Conservation (phyloP, 2,888 invertebrate genomes). For the Hybos culiciformis region DNA sequence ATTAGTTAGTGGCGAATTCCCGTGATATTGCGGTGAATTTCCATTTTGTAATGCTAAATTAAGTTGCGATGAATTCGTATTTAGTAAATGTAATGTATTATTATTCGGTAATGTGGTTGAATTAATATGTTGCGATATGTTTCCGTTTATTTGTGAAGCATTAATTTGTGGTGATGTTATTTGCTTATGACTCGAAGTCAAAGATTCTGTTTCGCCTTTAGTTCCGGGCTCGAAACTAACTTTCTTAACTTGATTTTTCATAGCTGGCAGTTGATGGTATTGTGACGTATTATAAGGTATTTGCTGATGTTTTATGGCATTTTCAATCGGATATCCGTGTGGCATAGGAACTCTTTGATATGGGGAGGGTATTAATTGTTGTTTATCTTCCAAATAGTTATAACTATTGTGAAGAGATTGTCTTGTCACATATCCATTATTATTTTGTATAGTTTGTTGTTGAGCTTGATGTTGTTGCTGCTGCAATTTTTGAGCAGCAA, state of each 20-base stretch:
- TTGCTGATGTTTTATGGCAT: too few relatives aligned
- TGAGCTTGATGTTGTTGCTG: conserved; percentile 14
- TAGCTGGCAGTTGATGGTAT: conserved; percentile 51
- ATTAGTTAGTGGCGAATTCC: conserved; percentile 19
- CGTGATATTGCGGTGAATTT: conserved; percentile 18
- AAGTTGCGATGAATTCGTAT: too few relatives aligned
- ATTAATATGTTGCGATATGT: too few relatives aligned
- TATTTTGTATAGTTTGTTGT: not conserved
- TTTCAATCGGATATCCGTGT: conserved; percentile 32
- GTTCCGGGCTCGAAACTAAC: conserved; percentile 62
- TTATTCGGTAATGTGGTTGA: too few relatives aligned
- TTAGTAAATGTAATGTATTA: too few relatives aligned
- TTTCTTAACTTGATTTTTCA: conserved; percentile 44
- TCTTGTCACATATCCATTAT: not conserved
- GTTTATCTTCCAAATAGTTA: conserved; percentile 9
- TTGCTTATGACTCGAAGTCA: conserved; percentile 9
- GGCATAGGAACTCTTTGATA: conserved; percentile 50
- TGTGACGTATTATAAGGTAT: conserved; percentile 37
- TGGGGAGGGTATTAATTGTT: conserved; percentile 29
- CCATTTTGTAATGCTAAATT: conserved; percentile 3
- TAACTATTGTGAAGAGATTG: conserved; percentile 13
- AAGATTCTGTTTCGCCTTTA: conserved; percentile 44
- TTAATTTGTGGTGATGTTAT: not conserved
- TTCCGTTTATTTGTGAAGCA: not conserved
- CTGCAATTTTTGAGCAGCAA: conserved; percentile 19